A percentile compares a stretch with the other conserved stretches of the same genome.
Evolutionary conservation across 2,113 vertebrate genomes (phyloP).

Genomic region (Pyxicephalus adspersus): DNA sequence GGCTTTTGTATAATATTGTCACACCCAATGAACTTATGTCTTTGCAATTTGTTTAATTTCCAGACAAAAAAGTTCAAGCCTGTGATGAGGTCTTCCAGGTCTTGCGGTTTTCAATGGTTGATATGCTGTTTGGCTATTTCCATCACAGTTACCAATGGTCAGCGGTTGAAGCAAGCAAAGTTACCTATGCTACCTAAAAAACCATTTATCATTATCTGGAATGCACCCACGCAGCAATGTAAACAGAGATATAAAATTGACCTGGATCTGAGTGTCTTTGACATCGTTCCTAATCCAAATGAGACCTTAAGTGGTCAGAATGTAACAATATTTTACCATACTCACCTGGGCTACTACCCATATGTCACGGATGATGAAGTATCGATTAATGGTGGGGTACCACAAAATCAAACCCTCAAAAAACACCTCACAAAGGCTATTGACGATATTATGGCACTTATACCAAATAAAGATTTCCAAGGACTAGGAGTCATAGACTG

Average conservation of each 20-base stretch:
- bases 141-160: constrained; percentile 52
- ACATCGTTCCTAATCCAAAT: constrained; percentile 84
- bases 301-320: constrained; percentile 85
- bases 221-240: constrained; percentile 82
- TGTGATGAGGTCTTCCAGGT: not conserved
- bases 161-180: constrained; percentile 68
- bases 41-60: no score
- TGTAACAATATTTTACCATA: constrained; percentile 89
- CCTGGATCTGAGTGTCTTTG: constrained; percentile 83
- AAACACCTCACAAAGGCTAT: constrained; percentile 83
- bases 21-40: no score
- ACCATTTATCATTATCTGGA: constrained; percentile 88
- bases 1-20: no score
- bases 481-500: constrained; percentile 88
- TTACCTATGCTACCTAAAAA: constrained; percentile 74
- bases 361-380: constrained; percentile 76
- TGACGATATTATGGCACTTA: constrained; percentile 77
- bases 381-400: constrained; percentile 83
- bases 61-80: constrained; percentile 50
- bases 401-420: constrained; percentile 83
- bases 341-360: constrained; percentile 85
- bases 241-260: constrained; percentile 82
- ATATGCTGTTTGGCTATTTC: constrained; percentile 21
- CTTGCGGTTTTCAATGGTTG: constrained; percentile 37
- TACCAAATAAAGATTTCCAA: constrained; percentile 82